Conservation (phyloP, 1,140 invertebrate genomes). For the Sinonovacula constricta region DNA sequence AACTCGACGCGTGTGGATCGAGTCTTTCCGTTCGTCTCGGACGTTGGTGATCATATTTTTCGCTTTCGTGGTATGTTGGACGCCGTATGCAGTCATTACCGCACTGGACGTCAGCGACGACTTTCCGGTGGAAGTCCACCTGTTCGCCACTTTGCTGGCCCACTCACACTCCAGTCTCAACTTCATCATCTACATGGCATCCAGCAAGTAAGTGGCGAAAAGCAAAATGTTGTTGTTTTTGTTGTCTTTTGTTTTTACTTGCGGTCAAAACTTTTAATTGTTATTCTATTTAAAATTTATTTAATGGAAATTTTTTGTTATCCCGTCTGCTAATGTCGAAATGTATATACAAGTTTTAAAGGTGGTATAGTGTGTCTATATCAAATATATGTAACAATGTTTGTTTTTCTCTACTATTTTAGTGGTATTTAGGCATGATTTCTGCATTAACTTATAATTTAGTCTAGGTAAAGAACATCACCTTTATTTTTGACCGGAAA, state of each 20-base stretch:
- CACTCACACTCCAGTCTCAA: conserved; percentile 74
- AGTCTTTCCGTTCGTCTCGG: conserved; percentile 64
- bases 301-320: not conserved
- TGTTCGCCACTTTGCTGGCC: conserved; percentile 72
- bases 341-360: not conserved
- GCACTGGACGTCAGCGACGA: conserved; percentile 64
- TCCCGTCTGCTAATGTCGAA: not conserved
- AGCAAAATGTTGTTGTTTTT: not conserved
- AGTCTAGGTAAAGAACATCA: too few species aligned
- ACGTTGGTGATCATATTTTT: conserved; percentile 73
- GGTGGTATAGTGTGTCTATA: too few species aligned
- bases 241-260: not conserved
- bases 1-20: conserved; percentile 59
- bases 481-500: too few species aligned
- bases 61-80: conserved; percentile 74
- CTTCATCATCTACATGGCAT: conserved; percentile 68
- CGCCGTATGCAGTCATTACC: conserved; percentile 72
- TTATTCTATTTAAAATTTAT: not conserved
- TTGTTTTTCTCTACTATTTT: too few species aligned
- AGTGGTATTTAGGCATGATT: too few species aligned
- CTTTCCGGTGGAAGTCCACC: conserved; percentile 64
- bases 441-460: too few species aligned
- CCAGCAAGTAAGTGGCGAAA: conserved; percentile 18
- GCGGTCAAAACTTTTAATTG: not conserved
- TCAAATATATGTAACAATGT: too few species aligned